Evolutionary conservation across 2,797 vertebrate species (phyloP), one percentile per base, ranked within the genome.

Genomic region (Acanthopagrus latus): DNA sequence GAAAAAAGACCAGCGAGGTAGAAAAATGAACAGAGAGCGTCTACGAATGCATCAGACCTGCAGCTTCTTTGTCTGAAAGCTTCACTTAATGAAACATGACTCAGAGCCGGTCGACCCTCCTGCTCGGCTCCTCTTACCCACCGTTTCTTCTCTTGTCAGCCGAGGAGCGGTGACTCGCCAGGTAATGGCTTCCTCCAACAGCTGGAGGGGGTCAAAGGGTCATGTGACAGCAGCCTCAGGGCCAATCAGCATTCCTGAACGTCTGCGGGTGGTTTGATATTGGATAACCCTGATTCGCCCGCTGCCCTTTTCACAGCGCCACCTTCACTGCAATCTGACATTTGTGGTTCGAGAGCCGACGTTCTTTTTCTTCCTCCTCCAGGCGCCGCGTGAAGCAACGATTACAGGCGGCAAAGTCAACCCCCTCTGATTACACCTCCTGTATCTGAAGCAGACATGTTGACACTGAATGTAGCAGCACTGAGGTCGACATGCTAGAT

Each of bases 171-270:
- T 64, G 86, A 84, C 64, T 81, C 46, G 14, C 51, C 86, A 81
- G 86, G 76, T 85, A 88, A 83, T 64, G 79, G 77, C 85, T 67
- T 69, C 77, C 73, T 79, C 50, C 2, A 77, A 83, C 87, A 87
- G 83, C 88, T 86, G 91, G 78, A 74, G 72, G 78, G 83, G 80
- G 78, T 86, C 82, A 78, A 9, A 52, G 73, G 74, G 88, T 90
- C 83, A 13, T 6, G 29, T 83, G 83, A 86, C 81, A 65, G 76
- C 72, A 56, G 80, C 83, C 81, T 41, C 18, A 3, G 38, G 21
- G 79, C 81, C 76, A 76, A 83, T 76, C 60, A 16, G 78, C 41
- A 79, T 91, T 88, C 87, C 86, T 56, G 63, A 64, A 7, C 1
- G 38, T 80, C 84, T 67, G 78, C 14, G 17, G 74, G 60, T 64